These are phyloP conservation scores for Chamaetylas fuelleborni DNA, from an alignment of 2,113 vertebrate species.

Conservation along the genomic window DNA sequence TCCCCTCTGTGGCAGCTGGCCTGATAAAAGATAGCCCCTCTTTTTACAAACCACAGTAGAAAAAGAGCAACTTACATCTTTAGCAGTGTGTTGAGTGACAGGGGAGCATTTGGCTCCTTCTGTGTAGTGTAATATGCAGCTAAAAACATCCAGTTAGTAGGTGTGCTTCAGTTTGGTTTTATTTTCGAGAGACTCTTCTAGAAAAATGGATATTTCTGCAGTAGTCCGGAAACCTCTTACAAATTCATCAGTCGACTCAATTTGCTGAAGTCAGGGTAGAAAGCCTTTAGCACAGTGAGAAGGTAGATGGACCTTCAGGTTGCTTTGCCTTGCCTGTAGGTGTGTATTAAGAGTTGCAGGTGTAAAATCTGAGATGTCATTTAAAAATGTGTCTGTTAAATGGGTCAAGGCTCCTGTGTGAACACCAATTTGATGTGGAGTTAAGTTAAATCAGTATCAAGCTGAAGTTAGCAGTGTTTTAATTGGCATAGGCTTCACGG, in stretches of 20 bases:
- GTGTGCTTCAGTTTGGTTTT: conserved; percentile 17
- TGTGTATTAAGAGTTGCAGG: not conserved
- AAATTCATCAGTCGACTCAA: not conserved
- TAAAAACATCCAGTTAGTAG: conserved; percentile 51
- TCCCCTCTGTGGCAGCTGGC: not conserved
- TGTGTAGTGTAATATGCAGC: not conserved
- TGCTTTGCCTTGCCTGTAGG: not conserved
- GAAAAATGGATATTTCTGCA: conserved; percentile 15
- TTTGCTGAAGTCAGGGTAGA: not conserved
- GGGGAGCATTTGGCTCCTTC: conserved; percentile 35
- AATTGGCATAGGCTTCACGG: not conserved
- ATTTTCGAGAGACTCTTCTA: not conserved
- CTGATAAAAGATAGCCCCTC: not conserved
- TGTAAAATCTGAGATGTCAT: not conserved
- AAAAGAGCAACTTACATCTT: conserved; percentile 27
- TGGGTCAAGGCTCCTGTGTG: not conserved
- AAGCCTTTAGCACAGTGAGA: not conserved
- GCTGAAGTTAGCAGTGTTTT: not conserved
- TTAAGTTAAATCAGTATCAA: not conserved
- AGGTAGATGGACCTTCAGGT: not conserved
- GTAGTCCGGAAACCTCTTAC: not conserved
- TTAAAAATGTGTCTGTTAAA: not conserved
- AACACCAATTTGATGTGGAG: not conserved
- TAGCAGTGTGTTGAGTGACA: conserved; percentile 8
- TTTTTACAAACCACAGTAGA: not conserved